A percentile compares a stretch with the other conserved stretches of the same genome.
Evolutionary conservation across 2,113 vertebrate species (phyloP).

Genomic region (Elgaria multicarinata): DNA sequence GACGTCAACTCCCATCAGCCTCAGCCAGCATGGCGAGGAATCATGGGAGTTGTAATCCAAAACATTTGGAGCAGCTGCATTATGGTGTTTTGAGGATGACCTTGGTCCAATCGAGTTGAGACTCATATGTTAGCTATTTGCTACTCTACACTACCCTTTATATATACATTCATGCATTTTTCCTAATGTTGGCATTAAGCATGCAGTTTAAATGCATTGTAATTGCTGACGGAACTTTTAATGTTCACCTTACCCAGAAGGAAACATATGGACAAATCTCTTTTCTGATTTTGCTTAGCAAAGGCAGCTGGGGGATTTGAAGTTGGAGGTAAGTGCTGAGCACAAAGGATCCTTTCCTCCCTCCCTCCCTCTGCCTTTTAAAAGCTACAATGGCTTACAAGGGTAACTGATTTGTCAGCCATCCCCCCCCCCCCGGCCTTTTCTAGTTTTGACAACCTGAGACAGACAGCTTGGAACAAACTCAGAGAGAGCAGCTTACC

Average conservation of each 20-base stretch:
- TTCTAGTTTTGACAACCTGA: constrained; percentile 9
- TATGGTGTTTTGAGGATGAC: background rate
- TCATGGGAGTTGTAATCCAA: too few relatives aligned
- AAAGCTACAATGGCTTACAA: constrained; percentile 32
- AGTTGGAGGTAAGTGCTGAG: constrained; percentile 14
- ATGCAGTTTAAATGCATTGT: constrained; percentile 34
- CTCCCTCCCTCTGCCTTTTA: constrained; percentile 17
- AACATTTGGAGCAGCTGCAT: too few relatives aligned
- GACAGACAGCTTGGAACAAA: constrained; percentile 39
- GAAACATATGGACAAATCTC: background rate
- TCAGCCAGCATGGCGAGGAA: too few relatives aligned
- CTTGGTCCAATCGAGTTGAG: background rate
- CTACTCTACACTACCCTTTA: background rate
- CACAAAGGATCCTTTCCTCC: constrained; percentile 9
- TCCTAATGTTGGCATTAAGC: constrained; percentile 32
- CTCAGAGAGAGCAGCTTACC: background rate
- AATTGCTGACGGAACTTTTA: background rate
- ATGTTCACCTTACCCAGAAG: constrained; percentile 19
- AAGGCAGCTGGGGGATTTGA: constrained; percentile 48
- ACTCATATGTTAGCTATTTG: background rate
- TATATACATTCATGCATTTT: constrained; percentile 15
- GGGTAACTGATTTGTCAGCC: constrained; percentile 40
- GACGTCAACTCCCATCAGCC: too few relatives aligned
- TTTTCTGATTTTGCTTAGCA: constrained; percentile 45
- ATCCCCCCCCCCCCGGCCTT: constrained; percentile 18